Base-by-base conservation (phyloP, 2,888 invertebrate genomes). In the Caenorhabditis drosophilae region DNA sequence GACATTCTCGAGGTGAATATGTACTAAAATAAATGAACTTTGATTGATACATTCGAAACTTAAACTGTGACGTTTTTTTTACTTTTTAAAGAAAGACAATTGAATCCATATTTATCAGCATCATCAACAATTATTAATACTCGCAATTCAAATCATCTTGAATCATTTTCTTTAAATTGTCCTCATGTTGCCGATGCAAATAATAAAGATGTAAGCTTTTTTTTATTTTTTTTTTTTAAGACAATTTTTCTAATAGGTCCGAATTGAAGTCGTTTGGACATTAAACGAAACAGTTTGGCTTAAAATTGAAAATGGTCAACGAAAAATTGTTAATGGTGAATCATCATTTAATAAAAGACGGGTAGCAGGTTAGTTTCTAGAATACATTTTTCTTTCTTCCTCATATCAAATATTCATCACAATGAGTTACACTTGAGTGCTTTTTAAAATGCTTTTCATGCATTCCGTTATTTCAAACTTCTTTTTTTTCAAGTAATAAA, bases 281-380 rank as follows among this genome's bases (percentile, higher is more conserved):
- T 40, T 73, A 20, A 74, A 76, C 50, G 73, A 76, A 41, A 72
- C 76, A 0, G 58, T 76, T 12, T 73, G 72, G 67, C 60, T 76
- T n/a, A 76, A 76, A 58, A 71, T 76, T 35, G 67, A 71, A 26
- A 48, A 75, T 34, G 76, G 76, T 1, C 46, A 67, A 27, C 46
- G 61, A 45, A 44, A 51, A 48, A 51, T 75, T 16, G 59, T 49
- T 25, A 61, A 69, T 36, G 63, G 67, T 12, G 57, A 67, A 45
- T 68, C 73, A 16, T 62, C 69, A 12, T 71, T 72, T 46, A 67
- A 64, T 49, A 73, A 72, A 63, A 51, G 67, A 44, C 57, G 58
- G 1, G 61, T 70, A n/a, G 57, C 52, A 25, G 73, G 75, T 75
- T 42, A 47, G 68, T 60, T 50, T 12, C 7, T 36, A 36, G 36